phyloP scores from a whole-genome alignment of 1,140 invertebrate species.

The Wasmannia auropunctata region DNA sequence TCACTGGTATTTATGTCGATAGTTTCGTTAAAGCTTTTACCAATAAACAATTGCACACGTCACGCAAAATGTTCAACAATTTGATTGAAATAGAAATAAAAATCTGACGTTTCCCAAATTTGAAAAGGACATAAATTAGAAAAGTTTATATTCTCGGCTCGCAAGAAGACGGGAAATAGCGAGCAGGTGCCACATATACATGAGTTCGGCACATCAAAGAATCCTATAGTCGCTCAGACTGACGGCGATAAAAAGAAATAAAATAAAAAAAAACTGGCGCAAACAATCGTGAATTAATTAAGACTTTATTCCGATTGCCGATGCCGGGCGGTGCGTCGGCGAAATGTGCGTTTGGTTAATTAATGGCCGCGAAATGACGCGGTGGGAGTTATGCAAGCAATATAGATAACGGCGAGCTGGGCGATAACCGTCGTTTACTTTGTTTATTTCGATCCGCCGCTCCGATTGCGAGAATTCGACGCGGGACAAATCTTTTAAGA shows the following conservation, averaged over 20 bases:
- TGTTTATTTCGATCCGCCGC: background rate
- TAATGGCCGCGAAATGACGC: slow-evolving; percentile 23
- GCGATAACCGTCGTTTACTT: background rate
- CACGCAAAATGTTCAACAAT: background rate
- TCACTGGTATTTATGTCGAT: background rate
- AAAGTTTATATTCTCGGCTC: background rate
- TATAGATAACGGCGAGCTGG: slow-evolving; percentile 21
- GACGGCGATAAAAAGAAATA: background rate
- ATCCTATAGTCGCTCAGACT: background rate
- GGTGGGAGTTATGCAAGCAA: slow-evolving; percentile 28
- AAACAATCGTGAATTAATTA: slow-evolving; percentile 45
- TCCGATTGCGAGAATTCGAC: background rate
- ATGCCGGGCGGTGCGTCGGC: background rate
- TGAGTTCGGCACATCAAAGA: slow-evolving; percentile 23
- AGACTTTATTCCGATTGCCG: slow-evolving; percentile 32
- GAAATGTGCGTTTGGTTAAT: slow-evolving; percentile 32
- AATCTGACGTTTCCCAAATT: background rate
- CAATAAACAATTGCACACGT: background rate
- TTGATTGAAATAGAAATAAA: background rate
- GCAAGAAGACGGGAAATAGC: background rate
- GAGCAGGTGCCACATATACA: no score
- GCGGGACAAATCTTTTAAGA: background rate
- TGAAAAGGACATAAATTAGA: background rate
- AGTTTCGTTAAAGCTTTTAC: background rate
- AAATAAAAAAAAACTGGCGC: background rate